phyloP scores from a whole-genome alignment of 2,113 vertebrate species.

The Anser brachyrhynchus region DNA sequence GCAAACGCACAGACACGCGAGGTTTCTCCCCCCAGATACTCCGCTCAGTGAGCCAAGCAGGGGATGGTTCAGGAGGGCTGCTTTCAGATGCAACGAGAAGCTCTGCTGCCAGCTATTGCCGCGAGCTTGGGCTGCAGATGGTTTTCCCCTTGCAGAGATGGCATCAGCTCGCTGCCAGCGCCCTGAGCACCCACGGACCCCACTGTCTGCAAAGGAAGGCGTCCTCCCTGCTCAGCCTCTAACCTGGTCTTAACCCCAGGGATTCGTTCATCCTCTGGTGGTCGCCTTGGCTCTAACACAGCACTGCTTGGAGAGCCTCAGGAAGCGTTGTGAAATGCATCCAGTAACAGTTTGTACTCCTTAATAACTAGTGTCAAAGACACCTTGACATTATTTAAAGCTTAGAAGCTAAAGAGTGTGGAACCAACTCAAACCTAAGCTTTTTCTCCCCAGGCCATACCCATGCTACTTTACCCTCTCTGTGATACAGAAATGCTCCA shows the following conservation, averaged over 20 bases:
- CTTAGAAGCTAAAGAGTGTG: background rate
- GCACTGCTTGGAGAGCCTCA: background rate
- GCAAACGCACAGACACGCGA: background rate
- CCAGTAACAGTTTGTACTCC: background rate
- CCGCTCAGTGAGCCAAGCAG: background rate
- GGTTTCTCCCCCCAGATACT: background rate
- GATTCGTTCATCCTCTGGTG: background rate
- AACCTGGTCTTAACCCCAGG: background rate
- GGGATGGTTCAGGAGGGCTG: background rate
- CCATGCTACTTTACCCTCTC: background rate
- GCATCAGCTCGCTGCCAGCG: background rate
- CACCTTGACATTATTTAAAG: background rate
- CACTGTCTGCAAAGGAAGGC: too few species aligned
- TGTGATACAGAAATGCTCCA: fast-evolving
- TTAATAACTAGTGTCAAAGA: background rate
- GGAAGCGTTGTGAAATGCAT: background rate
- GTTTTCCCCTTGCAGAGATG: background rate
- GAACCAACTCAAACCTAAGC: background rate
- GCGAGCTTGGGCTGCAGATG: background rate
- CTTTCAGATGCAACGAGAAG: fast-evolving
- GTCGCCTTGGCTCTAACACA: background rate
- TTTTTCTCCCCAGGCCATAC: background rate
- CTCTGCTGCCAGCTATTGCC: background rate
- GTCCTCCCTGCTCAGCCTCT: background rate
- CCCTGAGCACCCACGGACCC: background rate